Percentiles rank a stretch among this genome's conserved stretches.
These are phyloP conservation scores for Melanotaenia boesemani DNA, from an alignment of 2,797 vertebrate genomes.

Conservation along the genomic window DNA sequence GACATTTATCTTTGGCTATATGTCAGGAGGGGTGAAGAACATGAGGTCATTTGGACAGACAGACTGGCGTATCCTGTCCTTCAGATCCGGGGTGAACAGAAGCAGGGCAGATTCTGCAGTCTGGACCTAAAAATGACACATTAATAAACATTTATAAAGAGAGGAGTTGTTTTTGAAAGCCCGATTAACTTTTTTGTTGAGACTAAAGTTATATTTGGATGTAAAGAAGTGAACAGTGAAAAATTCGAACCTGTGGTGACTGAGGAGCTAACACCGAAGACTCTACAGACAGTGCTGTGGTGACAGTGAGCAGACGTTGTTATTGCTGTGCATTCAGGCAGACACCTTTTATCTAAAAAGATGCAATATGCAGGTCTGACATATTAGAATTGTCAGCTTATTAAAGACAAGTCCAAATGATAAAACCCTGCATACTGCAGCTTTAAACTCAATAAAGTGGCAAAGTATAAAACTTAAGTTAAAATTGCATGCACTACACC, in stretches of 20 bases:
- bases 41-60: conserved; percentile 82
- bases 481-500: not conserved
- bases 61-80: conserved; percentile 76
- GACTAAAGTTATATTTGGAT: not conserved
- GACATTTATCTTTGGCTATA: not conserved
- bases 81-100: conserved; percentile 80
- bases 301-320: conserved; percentile 37
- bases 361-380: conserved; percentile 1
- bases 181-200: not conserved
- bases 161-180: not conserved
- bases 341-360: not conserved
- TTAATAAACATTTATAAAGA: not conserved
- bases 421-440: not conserved
- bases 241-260: conserved; percentile 72
- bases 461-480: not conserved
- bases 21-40: conserved; percentile 82
- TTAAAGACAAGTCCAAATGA: not conserved
- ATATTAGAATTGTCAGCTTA: not conserved
- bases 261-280: conserved; percentile 55
- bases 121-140: conserved; percentile 47
- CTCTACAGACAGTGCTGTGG: conserved; percentile 63
- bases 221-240: not conserved
- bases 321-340: not conserved
- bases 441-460: not conserved
- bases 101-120: conserved; percentile 60